Evolutionary conservation across 1,140 invertebrate species (phyloP), one percentile per base, ranked within the genome.

Genomic region (Holotrichia oblita): DNA sequence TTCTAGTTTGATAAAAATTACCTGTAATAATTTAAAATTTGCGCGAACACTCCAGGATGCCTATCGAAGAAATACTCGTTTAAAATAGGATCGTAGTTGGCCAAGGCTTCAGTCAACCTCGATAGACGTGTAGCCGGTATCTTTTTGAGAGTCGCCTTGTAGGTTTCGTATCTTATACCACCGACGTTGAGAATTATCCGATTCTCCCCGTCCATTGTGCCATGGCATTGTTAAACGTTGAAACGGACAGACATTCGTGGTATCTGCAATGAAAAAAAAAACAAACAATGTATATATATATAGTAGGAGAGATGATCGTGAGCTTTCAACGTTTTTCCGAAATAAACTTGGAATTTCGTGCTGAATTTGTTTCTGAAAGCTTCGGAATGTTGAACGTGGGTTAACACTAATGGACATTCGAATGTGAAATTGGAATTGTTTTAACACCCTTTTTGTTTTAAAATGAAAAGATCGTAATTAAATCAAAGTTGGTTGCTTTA

Each of bases 31-130:
- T 96, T 96, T 85, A 96, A 91, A 82, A 97, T 94, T 89, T 95
- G 97, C 64, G 96, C 97, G 88, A 99, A 99, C 78, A 99, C 98
- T 3, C 97, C 97, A 0, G 98, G 98, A 89, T 99, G 98, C 80
- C 98, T 88, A 89, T 99, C 98, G 88, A 99, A 99, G 92, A 99
- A 99, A 90, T 99, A 99, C 89, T 99, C 98, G 88, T 98, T 98
- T 80, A 98, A 90, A 83, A 98, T 94, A 17, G 96, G 96, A 89
- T 99, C 97, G 88, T 99, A 99, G 88, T 98, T 98, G 82, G 94
- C 96, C 79, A 98, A 88, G 20, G 94, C 93, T 87, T 98, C 96
- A 2, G 96, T 98, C 69, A 98, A 89, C 76, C 95, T 88, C 20
- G 96, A 97, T 77, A 98, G 89, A 77, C 97, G 88, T 2, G 97